Base-by-base conservation (phyloP, 2,797 vertebrate species). In the Rhabdophis nuchalis region DNA sequence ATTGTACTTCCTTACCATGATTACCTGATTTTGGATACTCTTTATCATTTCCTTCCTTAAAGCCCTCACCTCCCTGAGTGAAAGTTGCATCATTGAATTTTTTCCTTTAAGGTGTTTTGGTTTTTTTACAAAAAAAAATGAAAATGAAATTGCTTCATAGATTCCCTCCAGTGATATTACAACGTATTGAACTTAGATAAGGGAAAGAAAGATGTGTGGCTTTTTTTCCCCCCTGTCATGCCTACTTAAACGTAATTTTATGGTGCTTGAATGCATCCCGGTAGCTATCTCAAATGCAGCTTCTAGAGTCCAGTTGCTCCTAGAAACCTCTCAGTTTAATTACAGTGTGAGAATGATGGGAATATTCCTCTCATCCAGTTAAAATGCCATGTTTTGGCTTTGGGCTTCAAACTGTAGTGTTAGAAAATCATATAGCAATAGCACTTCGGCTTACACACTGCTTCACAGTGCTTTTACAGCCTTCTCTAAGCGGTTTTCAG, bases 301-400 rank as follows among this genome's bases (percentile, higher is more conserved):
- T 64, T 50, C 92, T 94, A 89, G 57, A 93, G 91, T n/a, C 52
- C 94, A 85, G 93, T 96, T 92, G 90, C 29, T 92, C 86, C 6
- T 5, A 41, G 89, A 91, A 93, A 94, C 94, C 89, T 54, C 92
- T 18, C 91, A 87, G 52, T 77, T 82, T 6, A 86, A 2, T 93
- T 89, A 32, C 12, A 0, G 36, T 93, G 1, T 88, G 11, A 16
- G 57, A 90, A 94, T 36, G n/a, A 61, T 13, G 10, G 46, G 68
- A 5, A 20, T 95, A 11, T 85, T 95, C 46, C 86, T 95, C 93
- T 41, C 94, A 64, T 92, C 82, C 90, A 96, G 16, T 91, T 92
- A 94, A 72, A 91, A 90, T 93, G 94, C 14, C 82, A 77, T 20
- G 68, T 60, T 90, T 93, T 50, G 92, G 58, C 52, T 87, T n/a